These are phyloP conservation scores for Umimayanthus chanpuru DNA, from an alignment of 92 coral and sea anemone species.

Conservation along the genomic window DNA sequence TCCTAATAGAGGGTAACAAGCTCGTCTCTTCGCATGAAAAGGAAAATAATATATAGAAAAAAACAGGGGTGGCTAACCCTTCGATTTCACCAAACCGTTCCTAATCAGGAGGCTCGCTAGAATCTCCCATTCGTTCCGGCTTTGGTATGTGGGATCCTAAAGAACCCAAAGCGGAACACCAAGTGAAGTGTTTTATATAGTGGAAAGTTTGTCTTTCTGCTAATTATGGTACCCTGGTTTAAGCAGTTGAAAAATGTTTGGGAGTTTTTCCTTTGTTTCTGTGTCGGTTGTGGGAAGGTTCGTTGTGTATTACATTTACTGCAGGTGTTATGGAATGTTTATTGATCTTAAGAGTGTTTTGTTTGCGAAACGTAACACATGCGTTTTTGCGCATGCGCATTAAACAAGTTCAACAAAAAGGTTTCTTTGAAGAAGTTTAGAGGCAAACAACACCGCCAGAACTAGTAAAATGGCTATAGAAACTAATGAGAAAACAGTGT, in stretches of 20 bases:
- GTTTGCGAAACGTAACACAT: too few species aligned
- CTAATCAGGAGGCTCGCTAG: conserved; percentile 96
- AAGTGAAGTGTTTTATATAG: background rate
- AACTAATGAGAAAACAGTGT: too few species aligned
- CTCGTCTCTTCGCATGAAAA: background rate
- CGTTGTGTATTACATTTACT: background rate
- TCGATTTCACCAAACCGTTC: conserved; percentile 92
- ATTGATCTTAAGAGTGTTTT: too few species aligned
- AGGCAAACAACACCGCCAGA: too few species aligned
- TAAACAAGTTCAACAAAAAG: too few species aligned
- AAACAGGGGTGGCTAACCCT: conserved; percentile 75
- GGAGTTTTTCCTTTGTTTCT: background rate
- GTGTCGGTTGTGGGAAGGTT: background rate
- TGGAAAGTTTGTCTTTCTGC: background rate
- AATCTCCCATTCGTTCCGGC: conserved; percentile 93
- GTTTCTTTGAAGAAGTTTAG: too few species aligned
- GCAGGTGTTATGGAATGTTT: background rate
- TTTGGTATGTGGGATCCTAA: conserved; percentile 71
- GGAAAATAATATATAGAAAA: conserved; percentile 23
- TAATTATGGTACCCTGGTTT: conserved; percentile 8
- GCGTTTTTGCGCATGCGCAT: too few species aligned
- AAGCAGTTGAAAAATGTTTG: background rate
- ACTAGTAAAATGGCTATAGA: too few species aligned
- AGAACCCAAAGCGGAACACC: conserved; percentile 10
- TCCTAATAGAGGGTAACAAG: background rate